Conservation (phyloP, 2,113 vertebrate genomes). For the Nibea albiflora region DNA sequence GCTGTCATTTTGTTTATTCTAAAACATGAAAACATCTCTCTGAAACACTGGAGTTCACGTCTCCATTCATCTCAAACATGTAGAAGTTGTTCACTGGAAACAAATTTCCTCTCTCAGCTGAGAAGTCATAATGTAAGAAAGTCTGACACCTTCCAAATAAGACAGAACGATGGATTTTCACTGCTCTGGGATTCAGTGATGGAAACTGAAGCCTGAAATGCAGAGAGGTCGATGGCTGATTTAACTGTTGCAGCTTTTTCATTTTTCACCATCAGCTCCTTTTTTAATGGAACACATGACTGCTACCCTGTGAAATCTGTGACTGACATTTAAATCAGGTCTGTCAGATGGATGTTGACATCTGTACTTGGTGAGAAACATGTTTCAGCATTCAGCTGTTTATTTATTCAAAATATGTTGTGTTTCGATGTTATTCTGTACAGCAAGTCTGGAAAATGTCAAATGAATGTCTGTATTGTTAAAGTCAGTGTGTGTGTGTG, state of each 20-base stretch:
- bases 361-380: conserved; percentile 3
- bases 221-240: background rate
- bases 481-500: background rate
- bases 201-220: conserved; percentile 28
- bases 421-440: background rate
- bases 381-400: background rate
- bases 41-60: too few relatives aligned
- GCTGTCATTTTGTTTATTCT: too few relatives aligned
- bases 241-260: background rate
- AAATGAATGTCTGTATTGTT: too few relatives aligned
- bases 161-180: conserved; percentile 24
- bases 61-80: background rate
- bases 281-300: background rate
- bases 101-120: background rate
- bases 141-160: conserved; percentile 36
- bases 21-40: too few relatives aligned
- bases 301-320: background rate
- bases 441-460: background rate
- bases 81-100: background rate
- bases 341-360: conserved; percentile 12
- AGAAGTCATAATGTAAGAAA: background rate
- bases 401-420: background rate
- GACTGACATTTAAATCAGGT: background rate
- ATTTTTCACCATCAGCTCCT: background rate
- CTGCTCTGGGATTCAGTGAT: conserved; percentile 23